Conservation (phyloP, 2,888 invertebrate genomes). For the Tethea ocularis region DNA sequence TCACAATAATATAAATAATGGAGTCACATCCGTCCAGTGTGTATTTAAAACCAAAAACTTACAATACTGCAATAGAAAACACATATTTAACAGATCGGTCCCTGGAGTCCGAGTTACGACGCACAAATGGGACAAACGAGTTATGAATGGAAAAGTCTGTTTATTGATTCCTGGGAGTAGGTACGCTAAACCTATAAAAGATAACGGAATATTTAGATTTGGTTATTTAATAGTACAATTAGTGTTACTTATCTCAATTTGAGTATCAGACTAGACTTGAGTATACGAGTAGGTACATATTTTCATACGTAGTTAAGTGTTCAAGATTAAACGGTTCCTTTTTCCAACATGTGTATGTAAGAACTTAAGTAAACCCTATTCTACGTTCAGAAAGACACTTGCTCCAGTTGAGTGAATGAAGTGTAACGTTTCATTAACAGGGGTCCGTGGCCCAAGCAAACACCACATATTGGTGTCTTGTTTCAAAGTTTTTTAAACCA, state of each 20-base stretch:
- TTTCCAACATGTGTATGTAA: constrained; percentile 29
- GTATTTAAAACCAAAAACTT: constrained; percentile 55
- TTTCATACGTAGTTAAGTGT: too few species aligned
- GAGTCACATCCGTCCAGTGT: constrained; percentile 69
- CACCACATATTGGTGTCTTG: constrained; percentile 71
- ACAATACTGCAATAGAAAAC: constrained; percentile 44
- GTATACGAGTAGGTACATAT: too few species aligned
- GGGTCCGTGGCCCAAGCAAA: constrained; percentile 62
- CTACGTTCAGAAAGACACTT: constrained; percentile 47
- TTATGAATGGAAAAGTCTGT: constrained; percentile 42
- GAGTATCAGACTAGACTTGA: too few species aligned
- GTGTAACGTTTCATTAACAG: constrained; percentile 74
- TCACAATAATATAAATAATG: constrained; percentile 78
- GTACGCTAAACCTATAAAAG: constrained; percentile 3
- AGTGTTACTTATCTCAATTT: too few species aligned
- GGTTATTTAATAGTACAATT: neutral
- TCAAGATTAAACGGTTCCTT: constrained; percentile 12
- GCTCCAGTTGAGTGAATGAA: constrained; percentile 70
- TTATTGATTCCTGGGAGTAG: constrained; percentile 45
- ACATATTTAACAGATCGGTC: constrained; percentile 67
- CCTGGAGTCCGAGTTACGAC: constrained; percentile 45
- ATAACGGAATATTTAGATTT: neutral
- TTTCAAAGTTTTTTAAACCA: constrained; percentile 69
- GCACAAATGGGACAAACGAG: constrained; percentile 43
- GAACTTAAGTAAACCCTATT: constrained; percentile 34